Percentiles rank a stretch among this genome's conserved stretches.
phyloP scores from a whole-genome alignment of 2,797 vertebrate genomes.

The Phoebastria nigripes region DNA sequence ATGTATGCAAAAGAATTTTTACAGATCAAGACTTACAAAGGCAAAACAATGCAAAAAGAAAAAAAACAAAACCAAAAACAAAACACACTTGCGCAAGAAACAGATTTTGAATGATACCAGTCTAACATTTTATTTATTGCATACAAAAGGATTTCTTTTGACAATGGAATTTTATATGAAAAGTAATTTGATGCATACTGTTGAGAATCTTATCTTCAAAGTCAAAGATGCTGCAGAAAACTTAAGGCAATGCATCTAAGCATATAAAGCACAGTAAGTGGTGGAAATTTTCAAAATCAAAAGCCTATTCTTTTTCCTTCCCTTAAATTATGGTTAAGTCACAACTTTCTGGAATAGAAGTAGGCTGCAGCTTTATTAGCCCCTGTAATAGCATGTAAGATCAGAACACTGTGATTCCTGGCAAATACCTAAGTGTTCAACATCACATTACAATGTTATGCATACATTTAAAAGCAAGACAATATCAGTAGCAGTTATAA shows the following conservation, averaged over 20 bases:
- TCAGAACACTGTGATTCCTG: slow-evolving; percentile 40
- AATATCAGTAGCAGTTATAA: slow-evolving; percentile 63
- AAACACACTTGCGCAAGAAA: neutral
- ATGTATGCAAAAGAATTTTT: rapidly evolving
- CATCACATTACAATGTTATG: slow-evolving; percentile 51
- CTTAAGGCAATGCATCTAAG: slow-evolving; percentile 68
- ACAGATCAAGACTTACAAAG: neutral
- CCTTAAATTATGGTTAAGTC: neutral
- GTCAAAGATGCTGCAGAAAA: slow-evolving; percentile 57
- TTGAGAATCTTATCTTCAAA: slow-evolving; percentile 27
- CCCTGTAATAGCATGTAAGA: slow-evolving; percentile 43
- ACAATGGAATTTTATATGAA: slow-evolving; percentile 64
- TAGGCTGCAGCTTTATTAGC: slow-evolving; percentile 30
- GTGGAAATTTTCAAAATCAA: slow-evolving; percentile 34
- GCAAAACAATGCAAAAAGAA: neutral
- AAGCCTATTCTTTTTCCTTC: slow-evolving; percentile 18
- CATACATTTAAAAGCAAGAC: slow-evolving; percentile 57
- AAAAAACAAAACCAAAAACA: neutral
- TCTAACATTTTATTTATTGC: slow-evolving; percentile 69
- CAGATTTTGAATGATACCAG: slow-evolving; percentile 32
- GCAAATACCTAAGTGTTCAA: slow-evolving; percentile 43
- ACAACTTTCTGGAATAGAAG: slow-evolving; percentile 27
- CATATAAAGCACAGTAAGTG: slow-evolving; percentile 66
- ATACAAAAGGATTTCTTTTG: slow-evolving; percentile 64
- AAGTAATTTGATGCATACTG: slow-evolving; percentile 59